A percentile compares a stretch with the other conserved stretches of the same genome.
Evolutionary conservation across 2,797 vertebrate species (phyloP).

Genomic region (Bradypodion pumilum): DNA sequence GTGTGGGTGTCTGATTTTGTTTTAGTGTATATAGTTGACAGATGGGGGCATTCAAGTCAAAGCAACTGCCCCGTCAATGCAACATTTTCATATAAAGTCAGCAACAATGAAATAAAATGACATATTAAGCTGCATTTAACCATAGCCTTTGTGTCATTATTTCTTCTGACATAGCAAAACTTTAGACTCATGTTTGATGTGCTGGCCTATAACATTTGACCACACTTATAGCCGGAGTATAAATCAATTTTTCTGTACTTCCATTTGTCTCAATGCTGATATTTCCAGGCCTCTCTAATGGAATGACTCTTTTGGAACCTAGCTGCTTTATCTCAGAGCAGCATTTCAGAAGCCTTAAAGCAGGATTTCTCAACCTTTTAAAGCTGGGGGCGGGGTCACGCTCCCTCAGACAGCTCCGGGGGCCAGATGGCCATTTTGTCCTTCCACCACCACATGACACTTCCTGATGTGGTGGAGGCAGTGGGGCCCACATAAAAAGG

Average conservation of each 20-base stretch:
- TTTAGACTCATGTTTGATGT: conserved; percentile 65
- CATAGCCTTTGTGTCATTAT: conserved; percentile 54
- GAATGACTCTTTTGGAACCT: conserved; percentile 73
- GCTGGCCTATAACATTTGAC: conserved; percentile 76
- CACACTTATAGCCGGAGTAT: conserved; percentile 74
- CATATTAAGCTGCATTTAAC: conserved; percentile 61
- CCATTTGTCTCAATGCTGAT: conserved; percentile 76
- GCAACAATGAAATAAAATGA: neutral
- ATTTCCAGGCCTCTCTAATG: conserved; percentile 75
- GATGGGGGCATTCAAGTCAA: conserved; percentile 36
- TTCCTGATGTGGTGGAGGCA: too few relatives aligned
- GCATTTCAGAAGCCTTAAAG: conserved; percentile 77
- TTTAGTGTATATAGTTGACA: conserved; percentile 37
- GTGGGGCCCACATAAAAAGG: too few relatives aligned
- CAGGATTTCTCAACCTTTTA: too few relatives aligned
- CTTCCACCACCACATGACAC: too few relatives aligned
- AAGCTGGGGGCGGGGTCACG: too few relatives aligned
- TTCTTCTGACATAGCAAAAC: conserved; percentile 52
- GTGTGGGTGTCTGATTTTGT: too few relatives aligned
- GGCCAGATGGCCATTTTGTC: too few relatives aligned
- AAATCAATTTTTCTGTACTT: conserved; percentile 79
- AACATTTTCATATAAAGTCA: conserved; percentile 50
- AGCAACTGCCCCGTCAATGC: conserved; percentile 28
- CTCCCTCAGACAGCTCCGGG: too few relatives aligned
- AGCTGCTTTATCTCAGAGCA: conserved; percentile 77